Base-by-base conservation (phyloP, 2,888 invertebrate species). In the Opisthograptis luteolata region DNA sequence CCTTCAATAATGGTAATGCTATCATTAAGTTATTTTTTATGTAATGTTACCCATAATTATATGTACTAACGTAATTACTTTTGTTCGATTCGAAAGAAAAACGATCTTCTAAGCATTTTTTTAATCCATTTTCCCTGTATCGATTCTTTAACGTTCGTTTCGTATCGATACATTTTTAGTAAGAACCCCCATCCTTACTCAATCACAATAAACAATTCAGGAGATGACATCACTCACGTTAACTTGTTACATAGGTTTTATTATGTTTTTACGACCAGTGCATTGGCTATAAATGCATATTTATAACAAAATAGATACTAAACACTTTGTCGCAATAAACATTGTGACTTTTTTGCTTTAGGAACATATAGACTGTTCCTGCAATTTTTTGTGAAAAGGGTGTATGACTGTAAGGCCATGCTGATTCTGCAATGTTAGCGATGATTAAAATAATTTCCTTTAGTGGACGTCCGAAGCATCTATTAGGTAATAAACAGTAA, bases 371-470 rank as follows among this genome's bases (percentile, higher is more conserved):
- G 3, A 20, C 1, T 25, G 22, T 2, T 17, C 4, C 8, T 20
- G n/a, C n/a, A 12, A 28, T 2, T 47, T 15, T 41, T 24, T 22
- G 9, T 22, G 47, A 27, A 22, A 47, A 8, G 17, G 40, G 41
- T 7, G 10, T 24, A 9, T 6, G 24, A 9, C 8, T 7, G 10
- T 24, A 9, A n/a, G 24, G 9, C 8, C 15, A 20, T 12, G 14
- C 3, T 12, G 28, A 1, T 28, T 17, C 22, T 63, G 72, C 70
- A 74, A 67, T 66, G 73, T 72, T 70, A 66, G 51, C 53, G 55
- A 59, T 58, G 64, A 71, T 73, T 70, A 71, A 65, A 66, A 66
- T 66, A 65, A 75, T 74, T 73, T 68, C 55, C 64, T 65, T 60
- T 14, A 39, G 32, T 62, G 54, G 63, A 66, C 61, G 60, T 58